Base-by-base conservation (phyloP, 1,140 invertebrate species). In the Lordiphosa mommai region DNA sequence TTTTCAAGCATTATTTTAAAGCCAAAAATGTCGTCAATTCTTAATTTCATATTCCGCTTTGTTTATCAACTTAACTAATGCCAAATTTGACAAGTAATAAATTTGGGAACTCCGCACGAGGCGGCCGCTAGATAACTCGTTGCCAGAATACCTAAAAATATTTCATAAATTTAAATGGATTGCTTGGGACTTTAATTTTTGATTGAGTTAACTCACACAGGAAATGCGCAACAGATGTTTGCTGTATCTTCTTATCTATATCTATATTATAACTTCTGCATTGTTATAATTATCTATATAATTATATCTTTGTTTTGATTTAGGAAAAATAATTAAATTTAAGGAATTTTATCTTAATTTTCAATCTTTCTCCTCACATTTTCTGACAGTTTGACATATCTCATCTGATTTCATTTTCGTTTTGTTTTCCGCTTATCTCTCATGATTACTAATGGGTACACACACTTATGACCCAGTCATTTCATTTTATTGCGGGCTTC, bases 21-120 rank as follows among this genome's bases (percentile, higher is more conserved):
- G 34, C 33, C 37, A 14, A n/a, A 72, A 61, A 40, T 76, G 72
- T 53, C 72, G 72, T 55, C 61, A 71, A 38, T 50, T 40, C 14
- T 68, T 71, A 60, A 61, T 48, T 52, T 53, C 53, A 44, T 56
- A 61, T 67, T 77, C 59, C 20, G 32, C 29, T 48, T 57, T n/a
- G 40, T 13, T 44, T 72, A 72, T 72, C 51, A 60, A 55, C 3
- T 27, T 5, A 12, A 13, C 46, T 76, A 66, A 73, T 50, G 49
- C 34, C 56, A 17, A 56, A 53, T 55, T 38, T 58, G 72, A 44
- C 56, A 57, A 58, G 20, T 71, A 52, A 76, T 67, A 71, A 67
- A 67, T 76, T 58, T 27, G 32, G 29, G 29, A 60, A 33, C 10
- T 41, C 27, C 58, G 58, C 30, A 43, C 13, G 14, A 13, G 20